Conservation (phyloP, 2,797 vertebrate genomes). For the Macropus fuliginosus region DNA sequence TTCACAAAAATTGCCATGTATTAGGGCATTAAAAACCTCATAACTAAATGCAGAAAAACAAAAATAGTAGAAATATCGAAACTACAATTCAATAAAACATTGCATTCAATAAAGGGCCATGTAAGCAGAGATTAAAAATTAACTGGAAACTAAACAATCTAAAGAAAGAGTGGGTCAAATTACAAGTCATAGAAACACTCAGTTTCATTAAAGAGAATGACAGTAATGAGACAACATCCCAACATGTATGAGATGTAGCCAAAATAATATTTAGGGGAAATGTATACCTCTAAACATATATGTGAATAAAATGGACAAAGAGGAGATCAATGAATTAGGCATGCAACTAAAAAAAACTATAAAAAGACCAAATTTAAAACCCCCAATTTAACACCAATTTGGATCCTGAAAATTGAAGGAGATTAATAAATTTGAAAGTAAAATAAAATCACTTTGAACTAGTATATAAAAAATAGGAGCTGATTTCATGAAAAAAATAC, state of each 20-base stretch:
- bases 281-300: not conserved
- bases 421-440: not conserved
- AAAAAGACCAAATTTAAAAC: not conserved
- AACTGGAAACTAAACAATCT: not conserved
- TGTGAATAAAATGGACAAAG: not conserved
- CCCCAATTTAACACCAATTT: not conserved
- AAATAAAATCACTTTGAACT: not conserved
- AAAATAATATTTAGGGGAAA: not conserved
- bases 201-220: not conserved
- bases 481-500: not conserved
- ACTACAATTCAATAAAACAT: too few species aligned
- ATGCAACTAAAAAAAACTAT: not conserved
- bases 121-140: too few species aligned
- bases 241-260: not conserved
- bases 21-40: not conserved
- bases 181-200: not conserved
- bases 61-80: too few species aligned
- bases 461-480: not conserved
- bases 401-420: not conserved
- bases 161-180: not conserved
- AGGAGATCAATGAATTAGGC: not conserved
- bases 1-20: not conserved
- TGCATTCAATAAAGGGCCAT: too few species aligned
- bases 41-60: too few species aligned
- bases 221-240: not conserved